Evolutionary conservation across 1,140 invertebrate genomes (phyloP), one percentile per base, ranked within the genome.

Genomic region (Drosophila bocqueti): DNA sequence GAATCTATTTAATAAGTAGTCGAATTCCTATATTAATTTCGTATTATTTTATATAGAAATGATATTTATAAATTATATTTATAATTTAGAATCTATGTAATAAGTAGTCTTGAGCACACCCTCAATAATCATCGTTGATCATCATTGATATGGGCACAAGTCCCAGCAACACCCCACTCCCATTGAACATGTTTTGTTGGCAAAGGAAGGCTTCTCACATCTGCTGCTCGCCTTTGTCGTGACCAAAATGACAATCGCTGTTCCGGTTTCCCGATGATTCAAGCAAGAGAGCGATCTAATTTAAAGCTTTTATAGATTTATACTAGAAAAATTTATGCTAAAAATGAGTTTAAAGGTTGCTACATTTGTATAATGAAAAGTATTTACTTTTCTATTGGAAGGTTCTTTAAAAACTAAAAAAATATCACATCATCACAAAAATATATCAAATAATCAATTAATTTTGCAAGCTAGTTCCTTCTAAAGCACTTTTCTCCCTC

Each of bases 201-300:
- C 7, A 50, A 29, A 31, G 49, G 16, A 29, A 31, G 26, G 16
- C 26, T n/a, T 50, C 49, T 29, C 49, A 31, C 16, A 10, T 16
- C 7, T n/a, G 16, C 7, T n/a, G 16, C 16, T 31, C 16, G 29
- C 10, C 16, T 31, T 50, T 52, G 49, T 52, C 49, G 49, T 52
- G 26, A 52, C 29, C n/a, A 52, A 52, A 52, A 34, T 52, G n/a
- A 52, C n/a, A 34, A 52, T 50, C 10, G 16, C 11, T 50, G 4
- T 50, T 50, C 26, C 16, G 26, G 2, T 18, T 52, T 52, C 16
- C 29, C 11, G 26, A 52, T 52, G 29, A 34, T 52, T 52, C 29
- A 52, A 34, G 29, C 49, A 4, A 7, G 16, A 18, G 29, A 29
- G 26, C 31, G 49, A 31, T 50, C 24, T 26, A 24, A 34, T 18